A percentile compares a stretch with the other conserved stretches of the same genome.
Evolutionary conservation across 2,888 invertebrate genomes (phyloP).

Genomic region (Orgyia antiqua): DNA sequence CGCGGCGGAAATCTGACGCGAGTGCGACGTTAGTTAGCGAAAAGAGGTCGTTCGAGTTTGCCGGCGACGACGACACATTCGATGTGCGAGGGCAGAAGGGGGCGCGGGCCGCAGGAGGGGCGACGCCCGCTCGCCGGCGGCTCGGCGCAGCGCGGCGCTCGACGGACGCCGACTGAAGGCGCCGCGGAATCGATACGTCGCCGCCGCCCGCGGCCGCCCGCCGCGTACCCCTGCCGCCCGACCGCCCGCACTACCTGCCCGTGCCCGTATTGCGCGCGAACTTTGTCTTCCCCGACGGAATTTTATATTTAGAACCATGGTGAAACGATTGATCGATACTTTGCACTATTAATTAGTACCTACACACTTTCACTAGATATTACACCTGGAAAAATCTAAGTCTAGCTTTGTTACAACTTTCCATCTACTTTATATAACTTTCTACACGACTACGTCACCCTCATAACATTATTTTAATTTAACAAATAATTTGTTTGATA

Average conservation of each 20-base stretch:
- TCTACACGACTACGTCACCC: slow-evolving; percentile 1
- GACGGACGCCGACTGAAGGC: slow-evolving; percentile 76
- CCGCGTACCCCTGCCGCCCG: not conserved
- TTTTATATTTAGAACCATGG: slow-evolving; percentile 78
- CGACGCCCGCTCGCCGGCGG: slow-evolving; percentile 66
- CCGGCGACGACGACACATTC: slow-evolving; percentile 63
- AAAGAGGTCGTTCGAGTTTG: slow-evolving; percentile 76
- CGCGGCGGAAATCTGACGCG: slow-evolving; percentile 67
- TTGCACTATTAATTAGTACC: slow-evolving; percentile 70
- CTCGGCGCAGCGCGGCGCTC: slow-evolving; percentile 76
- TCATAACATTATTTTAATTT: slow-evolving; percentile 8
- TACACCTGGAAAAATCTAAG: slow-evolving; percentile 13
- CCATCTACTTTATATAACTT: slow-evolving; percentile 14
- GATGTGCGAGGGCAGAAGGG: slow-evolving; percentile 35
- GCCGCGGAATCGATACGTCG: slow-evolving; percentile 71
- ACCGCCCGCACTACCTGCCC: slow-evolving; percentile 51
- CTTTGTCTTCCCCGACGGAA: slow-evolving; percentile 74
- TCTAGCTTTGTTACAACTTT: slow-evolving; percentile 10
- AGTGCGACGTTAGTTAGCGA: slow-evolving; percentile 72
- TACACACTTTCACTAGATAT: slow-evolving; percentile 51
- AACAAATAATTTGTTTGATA: too few relatives aligned
- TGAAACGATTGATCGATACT: slow-evolving; percentile 76
- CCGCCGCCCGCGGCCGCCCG: slow-evolving; percentile 57
- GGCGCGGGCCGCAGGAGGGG: slow-evolving; percentile 48
- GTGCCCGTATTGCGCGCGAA: slow-evolving; percentile 76